Evolutionary conservation across 1,140 invertebrate genomes (phyloP).

Genomic region (Drosophila ohnishii): DNA sequence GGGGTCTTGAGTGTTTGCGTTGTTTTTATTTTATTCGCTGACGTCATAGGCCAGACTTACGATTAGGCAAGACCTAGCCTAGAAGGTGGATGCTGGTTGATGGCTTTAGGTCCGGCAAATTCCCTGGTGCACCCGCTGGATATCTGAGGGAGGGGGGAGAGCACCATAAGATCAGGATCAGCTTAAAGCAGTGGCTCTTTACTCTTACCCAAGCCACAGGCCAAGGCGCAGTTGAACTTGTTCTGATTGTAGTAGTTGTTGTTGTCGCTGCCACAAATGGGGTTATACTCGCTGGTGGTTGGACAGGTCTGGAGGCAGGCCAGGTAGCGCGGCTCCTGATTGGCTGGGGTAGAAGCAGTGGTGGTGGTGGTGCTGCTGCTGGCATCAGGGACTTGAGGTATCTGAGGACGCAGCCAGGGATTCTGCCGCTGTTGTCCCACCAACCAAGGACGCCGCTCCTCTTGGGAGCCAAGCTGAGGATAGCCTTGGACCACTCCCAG

Average conservation of each 20-base stretch:
- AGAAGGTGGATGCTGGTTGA: background rate
- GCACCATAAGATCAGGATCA: no score
- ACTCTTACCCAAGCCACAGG: slow-evolving; percentile 85
- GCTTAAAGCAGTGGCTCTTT: no score
- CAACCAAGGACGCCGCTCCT: background rate
- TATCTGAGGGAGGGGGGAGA: background rate
- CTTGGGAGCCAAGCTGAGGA: slow-evolving; percentile 18
- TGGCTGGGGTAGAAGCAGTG: slow-evolving; percentile 35
- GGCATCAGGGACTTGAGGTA: background rate
- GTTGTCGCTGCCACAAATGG: slow-evolving; percentile 88
- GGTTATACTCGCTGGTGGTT: slow-evolving; percentile 86
- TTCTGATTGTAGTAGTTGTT: slow-evolving; percentile 86
- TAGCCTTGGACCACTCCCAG: slow-evolving; percentile 5
- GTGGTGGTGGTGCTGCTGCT: slow-evolving; percentile 18
- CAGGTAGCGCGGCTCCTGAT: slow-evolving; percentile 49
- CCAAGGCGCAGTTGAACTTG: slow-evolving; percentile 85
- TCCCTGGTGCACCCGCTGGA: slow-evolving; percentile 13
- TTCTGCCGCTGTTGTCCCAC: background rate
- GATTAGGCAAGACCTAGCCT: slow-evolving; percentile 1
- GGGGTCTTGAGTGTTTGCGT: background rate
- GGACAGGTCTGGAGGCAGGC: slow-evolving; percentile 65
- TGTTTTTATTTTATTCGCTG: slow-evolving; percentile 28
- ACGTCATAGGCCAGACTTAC: slow-evolving; percentile 16
- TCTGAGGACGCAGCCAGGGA: slow-evolving; percentile 9
- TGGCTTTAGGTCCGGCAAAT: slow-evolving; percentile 7